Evolutionary conservation across 2,797 vertebrate species (phyloP), one percentile per base, ranked within the genome.

Genomic region (Tragelaphus eurycerus): DNA sequence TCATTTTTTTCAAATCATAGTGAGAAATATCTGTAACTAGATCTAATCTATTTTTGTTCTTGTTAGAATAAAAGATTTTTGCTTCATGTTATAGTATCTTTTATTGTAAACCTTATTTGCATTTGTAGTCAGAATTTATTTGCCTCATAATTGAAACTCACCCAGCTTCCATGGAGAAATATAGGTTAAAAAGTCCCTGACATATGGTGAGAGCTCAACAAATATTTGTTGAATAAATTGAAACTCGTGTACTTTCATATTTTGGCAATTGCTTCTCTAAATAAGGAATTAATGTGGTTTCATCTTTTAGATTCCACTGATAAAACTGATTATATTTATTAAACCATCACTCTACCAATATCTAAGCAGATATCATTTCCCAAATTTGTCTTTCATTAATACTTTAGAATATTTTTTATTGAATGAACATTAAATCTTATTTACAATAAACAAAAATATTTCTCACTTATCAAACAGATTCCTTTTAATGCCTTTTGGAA

Each of bases 31-130:
- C 11, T 76, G 6, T 86, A 62, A 78, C 38, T 64, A 83, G 29
- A 89, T 94, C 52, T 83, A 93, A 78, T 62, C 78, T 29, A 74
- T 67, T 94, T 96, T 84, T 89, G 31, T 76, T 91, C 31, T 91
- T 85, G 83, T 48, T 92, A 23, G 25, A 94, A 62, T 95, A 88
- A 83, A 86, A 86, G 62, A 83, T 86, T 79, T 21, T 86, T 89
- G 62, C 59, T 57, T 95, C 83, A 82, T 79, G 11, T 71, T 94
- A 89, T 13, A 46, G 21, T 48, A 59, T 59, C 17, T 93, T 93
- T 89, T 83, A 87, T 76, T 92, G 46, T 95, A 95, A 96, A 92
- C 27, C n/a, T 93, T 48, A 94, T 92, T 97, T 97, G 52, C 16
- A 97, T 71, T 97, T 97, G 7, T 83, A 96, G 90, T 93, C 27